Evolutionary conservation across 2,888 invertebrate species (phyloP).

Genomic region (Steinernema carpocapsae): DNA sequence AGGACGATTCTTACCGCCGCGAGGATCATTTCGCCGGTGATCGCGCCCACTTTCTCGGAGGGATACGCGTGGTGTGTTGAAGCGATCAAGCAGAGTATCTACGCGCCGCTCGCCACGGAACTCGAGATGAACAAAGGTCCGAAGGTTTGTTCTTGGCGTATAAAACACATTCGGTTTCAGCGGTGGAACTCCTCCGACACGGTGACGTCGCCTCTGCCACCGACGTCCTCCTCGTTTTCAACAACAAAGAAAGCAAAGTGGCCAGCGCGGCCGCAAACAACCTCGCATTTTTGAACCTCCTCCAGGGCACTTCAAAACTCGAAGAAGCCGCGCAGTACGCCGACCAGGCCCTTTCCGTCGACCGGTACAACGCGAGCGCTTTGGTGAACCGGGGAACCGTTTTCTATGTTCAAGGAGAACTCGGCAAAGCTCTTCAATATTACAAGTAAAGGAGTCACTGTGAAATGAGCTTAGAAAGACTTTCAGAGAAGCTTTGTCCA

Average conservation of each 20-base stretch:
- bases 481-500: conserved; percentile 77
- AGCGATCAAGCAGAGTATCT: conserved; percentile 85
- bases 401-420: conserved; percentile 75
- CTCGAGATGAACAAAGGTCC: conserved; percentile 86
- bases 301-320: conserved; percentile 78
- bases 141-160: not conserved
- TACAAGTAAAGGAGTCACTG: conserved; percentile 47
- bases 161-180: conserved; percentile 20
- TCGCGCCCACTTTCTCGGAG: conserved; percentile 75
- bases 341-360: conserved; percentile 78
- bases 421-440: conserved; percentile 53
- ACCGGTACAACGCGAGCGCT: conserved; percentile 80
- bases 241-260: conserved; percentile 82
- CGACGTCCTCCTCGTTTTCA: conserved; percentile 83
- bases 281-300: conserved; percentile 82
- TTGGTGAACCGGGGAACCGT: conserved; percentile 82
- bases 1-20: conserved; percentile 83
- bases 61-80: conserved; percentile 84
- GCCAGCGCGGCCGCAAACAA: conserved; percentile 85
- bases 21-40: conserved; percentile 84
- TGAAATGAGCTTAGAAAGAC: not conserved
- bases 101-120: conserved; percentile 82
- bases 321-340: conserved; percentile 80
- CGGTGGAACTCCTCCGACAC: conserved; percentile 79
- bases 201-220: conserved; percentile 80